Conservation (phyloP, 2,797 vertebrate species). For the Aphelocoma californica region DNA sequence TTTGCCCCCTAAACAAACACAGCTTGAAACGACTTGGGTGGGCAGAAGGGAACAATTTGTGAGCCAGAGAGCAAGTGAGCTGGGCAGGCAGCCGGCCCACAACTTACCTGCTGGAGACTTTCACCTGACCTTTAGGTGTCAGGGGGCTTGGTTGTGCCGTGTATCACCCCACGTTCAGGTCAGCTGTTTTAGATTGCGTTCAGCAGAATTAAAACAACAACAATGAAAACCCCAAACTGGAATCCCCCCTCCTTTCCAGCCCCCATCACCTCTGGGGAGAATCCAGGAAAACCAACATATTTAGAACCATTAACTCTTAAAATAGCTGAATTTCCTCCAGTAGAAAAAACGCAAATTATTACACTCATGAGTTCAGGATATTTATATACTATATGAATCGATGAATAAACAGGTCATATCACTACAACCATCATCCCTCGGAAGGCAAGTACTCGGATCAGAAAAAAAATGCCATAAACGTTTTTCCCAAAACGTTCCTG, state of each 20-base stretch:
- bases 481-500: neutral
- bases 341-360: constrained; percentile 15
- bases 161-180: neutral
- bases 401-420: constrained; percentile 26
- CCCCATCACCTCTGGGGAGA: constrained; percentile 50
- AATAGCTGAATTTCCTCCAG: constrained; percentile 57
- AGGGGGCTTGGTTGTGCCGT: neutral
- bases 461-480: neutral
- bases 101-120: constrained; percentile 45
- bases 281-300: constrained; percentile 72
- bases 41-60: constrained; percentile 66
- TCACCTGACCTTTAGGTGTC: constrained; percentile 51
- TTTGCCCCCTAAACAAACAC: constrained; percentile 59
- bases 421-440: neutral
- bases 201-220: constrained; percentile 8
- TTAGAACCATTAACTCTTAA: constrained; percentile 66
- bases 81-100: neutral
- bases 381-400: constrained; percentile 29
- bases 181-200: neutral
- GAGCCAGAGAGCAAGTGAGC: constrained; percentile 13
- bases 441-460: neutral
- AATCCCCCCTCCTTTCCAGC: constrained; percentile 6
- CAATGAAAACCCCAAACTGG: constrained; percentile 2
- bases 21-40: constrained; percentile 72
- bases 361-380: constrained; percentile 19